Evolutionary conservation across 1,140 invertebrate species (phyloP).

Genomic region (Dreissena polymorpha): DNA sequence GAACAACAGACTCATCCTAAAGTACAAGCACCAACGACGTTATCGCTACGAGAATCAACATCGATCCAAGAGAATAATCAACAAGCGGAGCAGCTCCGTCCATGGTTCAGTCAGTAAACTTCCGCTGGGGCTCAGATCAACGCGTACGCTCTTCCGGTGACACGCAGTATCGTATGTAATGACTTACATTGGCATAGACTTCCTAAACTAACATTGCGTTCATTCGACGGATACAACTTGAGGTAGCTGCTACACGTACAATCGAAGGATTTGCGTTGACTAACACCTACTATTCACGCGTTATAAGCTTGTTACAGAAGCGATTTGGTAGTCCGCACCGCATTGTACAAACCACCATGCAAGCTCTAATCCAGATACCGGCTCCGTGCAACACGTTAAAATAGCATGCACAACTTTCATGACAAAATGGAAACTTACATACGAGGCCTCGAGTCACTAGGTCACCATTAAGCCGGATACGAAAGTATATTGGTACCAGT

Average conservation of each 20-base stretch:
- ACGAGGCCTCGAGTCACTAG: conserved; percentile 10
- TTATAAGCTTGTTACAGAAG: not conserved
- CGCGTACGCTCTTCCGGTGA: no score
- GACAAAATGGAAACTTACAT: conserved; percentile 40
- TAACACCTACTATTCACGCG: conserved; percentile 8
- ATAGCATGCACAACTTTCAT: conserved; percentile 14
- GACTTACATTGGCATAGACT: not conserved
- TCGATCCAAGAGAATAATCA: no score
- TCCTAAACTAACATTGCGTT: not conserved
- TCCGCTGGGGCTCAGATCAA: no score
- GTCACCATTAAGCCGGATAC: not conserved
- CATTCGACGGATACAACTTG: conserved; percentile 6
- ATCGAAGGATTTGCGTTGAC: conserved; percentile 17
- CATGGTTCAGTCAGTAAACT: no score
- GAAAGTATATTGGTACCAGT: not conserved
- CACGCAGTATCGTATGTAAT: not conserved
- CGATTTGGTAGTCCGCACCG: conserved; percentile 9
- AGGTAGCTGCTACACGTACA: not conserved
- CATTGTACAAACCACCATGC: conserved; percentile 20
- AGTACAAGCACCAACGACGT: no score
- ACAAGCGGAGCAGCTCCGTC: no score
- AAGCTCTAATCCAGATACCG: conserved; percentile 25
- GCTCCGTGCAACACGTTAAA: not conserved
- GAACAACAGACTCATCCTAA: no score
- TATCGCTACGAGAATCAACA: no score